phyloP scores from a whole-genome alignment of 2,797 vertebrate species.

The Gadopsis marmoratus region DNA sequence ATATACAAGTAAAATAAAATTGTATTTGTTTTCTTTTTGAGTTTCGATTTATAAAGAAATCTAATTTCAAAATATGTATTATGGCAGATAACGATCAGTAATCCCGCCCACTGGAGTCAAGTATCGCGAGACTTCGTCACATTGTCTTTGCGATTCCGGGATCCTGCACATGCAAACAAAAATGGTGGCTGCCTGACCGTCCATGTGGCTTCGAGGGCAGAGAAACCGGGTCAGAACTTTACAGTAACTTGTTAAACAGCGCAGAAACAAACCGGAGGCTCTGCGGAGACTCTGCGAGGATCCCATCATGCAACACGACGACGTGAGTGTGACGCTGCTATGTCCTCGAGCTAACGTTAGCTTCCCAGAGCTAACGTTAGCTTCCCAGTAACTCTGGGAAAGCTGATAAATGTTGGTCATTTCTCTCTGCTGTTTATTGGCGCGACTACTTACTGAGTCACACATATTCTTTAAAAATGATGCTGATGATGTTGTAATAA shows the following conservation, averaged over 20 bases:
- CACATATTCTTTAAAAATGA: too few relatives aligned
- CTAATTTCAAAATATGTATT: too few relatives aligned
- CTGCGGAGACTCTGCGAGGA: neutral
- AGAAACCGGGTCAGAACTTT: fast-evolving
- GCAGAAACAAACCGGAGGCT: fast-evolving
- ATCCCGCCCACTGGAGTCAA: too few relatives aligned
- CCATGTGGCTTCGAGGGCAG: slow-evolving; percentile 63
- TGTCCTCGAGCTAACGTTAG: neutral
- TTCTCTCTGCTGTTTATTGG: fast-evolving
- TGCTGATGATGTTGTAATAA: neutral
- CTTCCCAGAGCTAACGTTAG: slow-evolving; percentile 55
- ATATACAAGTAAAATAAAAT: too few relatives aligned
- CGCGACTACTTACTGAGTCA: fast-evolving
- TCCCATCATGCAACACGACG: slow-evolving; percentile 85
- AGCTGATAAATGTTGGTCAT: too few relatives aligned
- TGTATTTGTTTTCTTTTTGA: too few relatives aligned
- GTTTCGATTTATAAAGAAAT: too few relatives aligned
- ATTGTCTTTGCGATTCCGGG: neutral
- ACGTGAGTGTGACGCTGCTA: slow-evolving; percentile 74
- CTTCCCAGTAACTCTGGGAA: neutral
- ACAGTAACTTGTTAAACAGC: fast-evolving
- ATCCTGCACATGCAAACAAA: slow-evolving; percentile 41
- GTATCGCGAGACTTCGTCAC: slow-evolving; percentile 27
- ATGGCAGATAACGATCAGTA: too few relatives aligned
- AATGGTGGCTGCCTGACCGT: slow-evolving; percentile 60